Evolutionary conservation across 1,140 invertebrate genomes (phyloP), one percentile per base, ranked within the genome.

Genomic region (Zaprionus inermis): DNA sequence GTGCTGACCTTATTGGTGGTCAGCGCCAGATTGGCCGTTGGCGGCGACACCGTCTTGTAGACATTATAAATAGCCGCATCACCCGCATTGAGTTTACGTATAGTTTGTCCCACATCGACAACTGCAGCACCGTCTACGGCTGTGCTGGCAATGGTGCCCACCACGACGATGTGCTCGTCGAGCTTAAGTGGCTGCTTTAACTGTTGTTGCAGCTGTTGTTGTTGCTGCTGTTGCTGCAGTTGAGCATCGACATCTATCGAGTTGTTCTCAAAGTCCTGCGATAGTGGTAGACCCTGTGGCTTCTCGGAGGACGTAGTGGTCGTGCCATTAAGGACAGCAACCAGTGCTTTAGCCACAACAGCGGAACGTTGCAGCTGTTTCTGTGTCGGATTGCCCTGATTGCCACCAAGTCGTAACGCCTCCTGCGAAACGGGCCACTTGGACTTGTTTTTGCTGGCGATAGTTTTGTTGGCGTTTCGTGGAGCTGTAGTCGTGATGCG

Each of bases 241-340:
- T 85, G 90, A 5, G 90, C 88, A 65, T 92, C 91, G 12, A 90
- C 81, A 44, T 92, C 91, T 7, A 92, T 92, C 10, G 91, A 92
- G 63, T 92, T 92, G 58, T 92, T 92, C 61, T 92, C 91, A 44
- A 92, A 91, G 22, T 92, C 91, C 59, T 90, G 91, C 4, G 86
- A 70, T 24, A 91, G 38, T 6, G 77, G 59, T 32, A 90, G 77
- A 10, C 72, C 58, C 28, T 88, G 76, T 0, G 88, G 76, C 72
- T 90, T 91, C 41, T 92, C 81, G 5, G 86, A 83, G 18, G 91
- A 79, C 20, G 22, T 44, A n/a, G 22, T 44, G 0, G 34, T 44
- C 2, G 72, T 82, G 7, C 66, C 74, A 41, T 76, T 81, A 5
- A 12, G 38, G 46, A 49, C 16, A 24, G 44, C 16, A 3, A 38